Conservation (phyloP, 2,888 invertebrate genomes). For the Schizotus pectinicornis region DNA sequence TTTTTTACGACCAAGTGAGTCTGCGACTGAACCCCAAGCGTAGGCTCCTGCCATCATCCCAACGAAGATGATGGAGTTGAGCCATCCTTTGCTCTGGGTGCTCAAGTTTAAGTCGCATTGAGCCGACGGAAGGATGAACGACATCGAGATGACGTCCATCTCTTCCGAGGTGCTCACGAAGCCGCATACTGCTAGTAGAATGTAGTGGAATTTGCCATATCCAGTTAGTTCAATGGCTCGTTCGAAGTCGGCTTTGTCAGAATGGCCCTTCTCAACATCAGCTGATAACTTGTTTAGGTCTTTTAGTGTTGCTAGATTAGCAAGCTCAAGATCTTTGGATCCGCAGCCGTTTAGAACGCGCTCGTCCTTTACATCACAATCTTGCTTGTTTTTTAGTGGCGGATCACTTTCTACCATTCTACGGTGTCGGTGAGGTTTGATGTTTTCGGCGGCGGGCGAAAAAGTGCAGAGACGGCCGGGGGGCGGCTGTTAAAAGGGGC, state of each 20-base stretch:
- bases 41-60: conserved; percentile 95
- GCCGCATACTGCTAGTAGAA: conserved; percentile 88
- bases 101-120: conserved; percentile 89
- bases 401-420: conserved; percentile 93
- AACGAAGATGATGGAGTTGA: conserved; percentile 68
- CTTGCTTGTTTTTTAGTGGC: conserved; percentile 72
- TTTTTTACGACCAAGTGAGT: conserved; percentile 84
- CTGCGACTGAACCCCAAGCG: conserved; percentile 91
- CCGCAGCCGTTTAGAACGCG: conserved; percentile 78
- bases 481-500: conserved; percentile 54
- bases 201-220: conserved; percentile 89
- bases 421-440: conserved; percentile 58
- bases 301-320: conserved; percentile 43
- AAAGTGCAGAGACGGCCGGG: conserved; percentile 33
- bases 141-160: conserved; percentile 95
- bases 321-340: conserved; percentile 67
- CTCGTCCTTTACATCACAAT: conserved; percentile 89
- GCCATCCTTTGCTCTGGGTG: conserved; percentile 84
- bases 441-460: conserved; percentile 36
- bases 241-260: conserved; percentile 84
- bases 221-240: conserved; percentile 86
- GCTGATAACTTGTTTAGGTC: conserved; percentile 54
- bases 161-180: conserved; percentile 95
- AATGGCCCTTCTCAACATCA: conserved; percentile 69
- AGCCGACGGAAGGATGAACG: conserved; percentile 91